Evolutionary conservation across 30 jellyfish, hydroid and myxozoan genomes (phyloP).

Genomic region (Chironex yamaguchii): DNA sequence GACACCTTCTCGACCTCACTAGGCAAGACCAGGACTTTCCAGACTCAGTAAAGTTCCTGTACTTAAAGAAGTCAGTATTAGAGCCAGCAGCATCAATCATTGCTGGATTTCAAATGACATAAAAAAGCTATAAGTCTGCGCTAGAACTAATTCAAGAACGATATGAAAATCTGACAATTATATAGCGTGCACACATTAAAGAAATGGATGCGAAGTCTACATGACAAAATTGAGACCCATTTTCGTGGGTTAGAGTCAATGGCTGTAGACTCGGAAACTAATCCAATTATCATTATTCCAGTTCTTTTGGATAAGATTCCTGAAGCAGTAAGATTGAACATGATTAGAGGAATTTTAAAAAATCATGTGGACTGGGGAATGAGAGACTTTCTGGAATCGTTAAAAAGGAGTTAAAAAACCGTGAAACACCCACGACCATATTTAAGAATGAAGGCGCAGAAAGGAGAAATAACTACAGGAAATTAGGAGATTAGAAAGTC

Average conservation of each 20-base stretch:
- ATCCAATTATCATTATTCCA: slow-evolving; percentile 1
- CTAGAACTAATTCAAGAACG: slow-evolving; percentile 5
- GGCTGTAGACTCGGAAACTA: background rate
- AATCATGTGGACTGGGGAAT: slow-evolving; percentile 5
- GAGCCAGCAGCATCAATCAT: slow-evolving; percentile 53
- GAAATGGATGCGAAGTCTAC: slow-evolving; percentile 7
- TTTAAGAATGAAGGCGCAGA: background rate
- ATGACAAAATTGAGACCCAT: slow-evolving; percentile 24
- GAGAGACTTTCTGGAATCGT: background rate
- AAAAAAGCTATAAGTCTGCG: slow-evolving; percentile 12
- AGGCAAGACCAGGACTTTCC: slow-evolving; percentile 9
- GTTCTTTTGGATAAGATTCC: slow-evolving; percentile 7
- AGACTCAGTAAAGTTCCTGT: slow-evolving; percentile 10
- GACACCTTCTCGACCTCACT: slow-evolving; percentile 11
- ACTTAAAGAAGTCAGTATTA: slow-evolving; percentile 21
- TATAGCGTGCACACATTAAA: slow-evolving; percentile 35
- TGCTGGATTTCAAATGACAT: slow-evolving; percentile 25
- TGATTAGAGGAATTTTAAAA: background rate
- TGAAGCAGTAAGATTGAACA: background rate
- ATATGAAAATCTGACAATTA: slow-evolving; percentile 3
- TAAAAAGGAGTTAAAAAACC: background rate
- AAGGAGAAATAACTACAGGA: background rate
- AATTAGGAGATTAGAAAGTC: background rate
- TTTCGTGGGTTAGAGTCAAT: slow-evolving; percentile 5
- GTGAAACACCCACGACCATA: background rate